These are phyloP conservation scores for Sylvietta virens DNA, from an alignment of 2,113 vertebrate species.

Conservation along the genomic window DNA sequence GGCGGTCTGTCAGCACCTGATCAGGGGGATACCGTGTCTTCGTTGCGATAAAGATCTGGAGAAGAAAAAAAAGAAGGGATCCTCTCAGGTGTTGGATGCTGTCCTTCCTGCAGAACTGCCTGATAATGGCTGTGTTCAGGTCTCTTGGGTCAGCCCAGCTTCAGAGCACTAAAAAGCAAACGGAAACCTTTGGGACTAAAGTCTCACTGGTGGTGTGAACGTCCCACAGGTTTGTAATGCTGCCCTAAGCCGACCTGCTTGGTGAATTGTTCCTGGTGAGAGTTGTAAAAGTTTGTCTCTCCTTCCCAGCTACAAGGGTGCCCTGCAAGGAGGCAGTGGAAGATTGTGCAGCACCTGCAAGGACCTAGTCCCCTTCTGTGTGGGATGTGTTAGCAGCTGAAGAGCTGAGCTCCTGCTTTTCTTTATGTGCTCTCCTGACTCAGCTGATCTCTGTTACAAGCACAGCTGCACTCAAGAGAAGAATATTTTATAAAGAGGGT, in stretches of 20 bases:
- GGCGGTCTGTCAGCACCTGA: background rate
- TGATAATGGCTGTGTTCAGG: background rate
- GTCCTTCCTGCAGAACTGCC: background rate
- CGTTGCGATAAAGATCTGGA: background rate
- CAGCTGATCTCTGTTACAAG: conserved; percentile 5
- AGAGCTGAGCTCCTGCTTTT: conserved; percentile 36
- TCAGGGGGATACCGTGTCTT: background rate
- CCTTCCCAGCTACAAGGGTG: background rate
- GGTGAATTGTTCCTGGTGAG: background rate
- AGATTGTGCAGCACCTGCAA: background rate
- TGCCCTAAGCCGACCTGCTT: background rate
- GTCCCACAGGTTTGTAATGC: background rate
- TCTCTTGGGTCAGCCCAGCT: background rate
- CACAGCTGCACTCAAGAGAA: conserved; percentile 5
- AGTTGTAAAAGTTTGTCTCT: background rate
- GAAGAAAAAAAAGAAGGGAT: background rate
- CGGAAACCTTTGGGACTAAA: background rate
- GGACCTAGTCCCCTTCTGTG: background rate
- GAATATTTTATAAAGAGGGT: background rate
- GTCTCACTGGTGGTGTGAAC: background rate
- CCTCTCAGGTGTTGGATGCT: background rate
- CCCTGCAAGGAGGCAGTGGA: background rate
- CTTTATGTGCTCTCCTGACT: conserved; percentile 33
- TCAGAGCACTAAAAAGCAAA: background rate
- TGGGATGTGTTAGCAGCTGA: conserved; percentile 16